Evolutionary conservation across 2,888 invertebrate genomes (phyloP).

Genomic region (Sinotaia quadrata): DNA sequence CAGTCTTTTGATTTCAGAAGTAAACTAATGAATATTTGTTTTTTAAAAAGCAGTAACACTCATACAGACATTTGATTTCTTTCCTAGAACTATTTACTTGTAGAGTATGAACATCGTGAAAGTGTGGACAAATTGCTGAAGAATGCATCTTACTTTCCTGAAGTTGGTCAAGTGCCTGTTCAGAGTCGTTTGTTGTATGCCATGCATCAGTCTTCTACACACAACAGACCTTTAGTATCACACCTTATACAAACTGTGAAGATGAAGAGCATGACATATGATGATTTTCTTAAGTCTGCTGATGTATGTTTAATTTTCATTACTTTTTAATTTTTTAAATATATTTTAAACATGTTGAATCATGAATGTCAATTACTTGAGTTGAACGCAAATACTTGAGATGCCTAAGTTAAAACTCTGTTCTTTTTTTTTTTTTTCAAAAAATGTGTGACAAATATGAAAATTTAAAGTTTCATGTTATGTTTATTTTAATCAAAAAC

Average conservation of each 20-base stretch:
- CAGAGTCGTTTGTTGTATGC: constrained; percentile 28
- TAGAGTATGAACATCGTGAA: constrained; percentile 26
- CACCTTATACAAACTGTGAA: background rate
- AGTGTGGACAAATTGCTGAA: constrained; percentile 12
- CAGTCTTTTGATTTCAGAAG: too few relatives aligned
- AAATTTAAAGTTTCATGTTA: too few relatives aligned
- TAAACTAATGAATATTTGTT: too few relatives aligned
- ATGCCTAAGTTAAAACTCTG: too few relatives aligned
- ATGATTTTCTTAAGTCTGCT: background rate
- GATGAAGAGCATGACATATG: background rate
- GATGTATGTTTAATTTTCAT: background rate
- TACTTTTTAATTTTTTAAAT: background rate
- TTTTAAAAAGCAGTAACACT: too few relatives aligned
- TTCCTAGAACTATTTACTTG: constrained; percentile 26
- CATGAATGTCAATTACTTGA: too few relatives aligned
- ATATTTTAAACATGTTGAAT: background rate
- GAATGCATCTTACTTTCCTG: constrained; percentile 16
- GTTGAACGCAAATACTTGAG: too few relatives aligned
- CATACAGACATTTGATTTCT: too few relatives aligned
- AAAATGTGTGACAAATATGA: too few relatives aligned
- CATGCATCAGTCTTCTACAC: background rate
- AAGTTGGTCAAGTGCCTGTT: constrained; percentile 28
- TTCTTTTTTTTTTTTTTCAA: too few relatives aligned
- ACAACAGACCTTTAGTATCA: background rate
- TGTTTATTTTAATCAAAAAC: background rate